phyloP scores from a whole-genome alignment of 2,113 vertebrate species.

The Microtus oregoni region DNA sequence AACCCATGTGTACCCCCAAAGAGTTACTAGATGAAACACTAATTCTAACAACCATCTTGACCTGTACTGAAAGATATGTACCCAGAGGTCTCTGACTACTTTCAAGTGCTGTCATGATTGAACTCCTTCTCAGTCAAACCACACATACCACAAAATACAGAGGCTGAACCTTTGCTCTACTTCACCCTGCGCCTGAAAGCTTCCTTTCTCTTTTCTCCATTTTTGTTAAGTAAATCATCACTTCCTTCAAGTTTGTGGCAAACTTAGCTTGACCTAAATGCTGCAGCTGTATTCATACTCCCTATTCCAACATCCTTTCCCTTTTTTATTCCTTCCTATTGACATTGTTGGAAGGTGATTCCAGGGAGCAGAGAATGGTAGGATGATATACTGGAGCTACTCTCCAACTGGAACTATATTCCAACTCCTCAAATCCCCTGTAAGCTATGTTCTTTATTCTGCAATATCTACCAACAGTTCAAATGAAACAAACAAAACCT shows the following conservation, averaged over 20 bases:
- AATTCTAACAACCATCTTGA: not conserved
- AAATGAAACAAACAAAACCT: not conserved
- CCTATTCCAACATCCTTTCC: not conserved
- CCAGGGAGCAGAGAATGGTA: no score
- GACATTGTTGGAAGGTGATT: not conserved
- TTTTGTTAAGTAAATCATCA: not conserved
- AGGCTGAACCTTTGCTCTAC: not conserved
- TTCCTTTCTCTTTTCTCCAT: not conserved
- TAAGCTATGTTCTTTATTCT: not conserved
- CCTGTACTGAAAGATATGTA: not conserved
- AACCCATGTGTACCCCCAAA: not conserved
- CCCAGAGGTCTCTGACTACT: not conserved
- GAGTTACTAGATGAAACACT: not conserved
- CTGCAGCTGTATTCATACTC: fast-evolving
- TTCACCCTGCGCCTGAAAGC: not conserved
- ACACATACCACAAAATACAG: not conserved
- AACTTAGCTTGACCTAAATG: fast-evolving
- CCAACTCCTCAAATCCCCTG: no score
- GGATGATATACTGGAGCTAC: not conserved
- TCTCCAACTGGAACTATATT: not conserved
- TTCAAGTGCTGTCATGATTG: not conserved
- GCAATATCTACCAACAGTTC: not conserved
- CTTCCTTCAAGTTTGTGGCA: not conserved
- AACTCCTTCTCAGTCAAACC: not conserved
- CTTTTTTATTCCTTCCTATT: not conserved